A percentile compares a stretch with the other conserved stretches of the same genome.
Conservation (phyloP, 2,113 vertebrate species). For the Garra rufa region DNA sequence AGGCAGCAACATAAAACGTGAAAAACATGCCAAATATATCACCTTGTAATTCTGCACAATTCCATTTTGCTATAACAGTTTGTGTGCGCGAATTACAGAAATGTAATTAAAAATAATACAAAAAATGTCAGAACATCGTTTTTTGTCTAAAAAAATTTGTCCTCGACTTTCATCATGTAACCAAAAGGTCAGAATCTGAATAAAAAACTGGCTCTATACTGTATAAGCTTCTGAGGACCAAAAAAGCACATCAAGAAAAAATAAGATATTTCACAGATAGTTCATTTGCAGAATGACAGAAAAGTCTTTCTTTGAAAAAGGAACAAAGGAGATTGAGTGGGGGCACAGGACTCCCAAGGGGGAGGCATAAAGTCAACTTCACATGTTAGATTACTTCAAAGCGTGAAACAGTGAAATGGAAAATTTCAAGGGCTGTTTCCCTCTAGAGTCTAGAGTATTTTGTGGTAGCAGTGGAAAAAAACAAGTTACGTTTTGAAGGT, state of each 20-base stretch:
- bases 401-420: not conserved
- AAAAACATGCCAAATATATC: too few species aligned
- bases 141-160: not conserved
- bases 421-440: not conserved
- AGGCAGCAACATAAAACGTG: too few species aligned
- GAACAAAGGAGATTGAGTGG: slow-evolving; percentile 33
- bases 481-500: not conserved
- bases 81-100: not conserved
- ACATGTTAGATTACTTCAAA: slow-evolving; percentile 37
- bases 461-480: not conserved
- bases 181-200: slow-evolving; percentile 18
- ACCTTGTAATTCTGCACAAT: not conserved
- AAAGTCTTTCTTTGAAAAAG: slow-evolving; percentile 35
- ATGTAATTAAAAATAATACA: not conserved
- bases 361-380: slow-evolving; percentile 27
- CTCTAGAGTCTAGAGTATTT: slow-evolving; percentile 4
- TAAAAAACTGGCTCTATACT: not conserved
- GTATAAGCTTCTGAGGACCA: slow-evolving; percentile 18
- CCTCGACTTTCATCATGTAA: slow-evolving; percentile 37
- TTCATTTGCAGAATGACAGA: slow-evolving; percentile 30
- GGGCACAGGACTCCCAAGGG: slow-evolving; percentile 26
- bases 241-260: slow-evolving; percentile 17
- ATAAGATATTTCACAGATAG: slow-evolving; percentile 14
- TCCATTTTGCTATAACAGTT: not conserved
- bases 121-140: not conserved